Percentiles rank a stretch among this genome's conserved stretches.
phyloP scores from a whole-genome alignment of 2,888 invertebrate genomes.

The Hydrotaea diabolus region DNA sequence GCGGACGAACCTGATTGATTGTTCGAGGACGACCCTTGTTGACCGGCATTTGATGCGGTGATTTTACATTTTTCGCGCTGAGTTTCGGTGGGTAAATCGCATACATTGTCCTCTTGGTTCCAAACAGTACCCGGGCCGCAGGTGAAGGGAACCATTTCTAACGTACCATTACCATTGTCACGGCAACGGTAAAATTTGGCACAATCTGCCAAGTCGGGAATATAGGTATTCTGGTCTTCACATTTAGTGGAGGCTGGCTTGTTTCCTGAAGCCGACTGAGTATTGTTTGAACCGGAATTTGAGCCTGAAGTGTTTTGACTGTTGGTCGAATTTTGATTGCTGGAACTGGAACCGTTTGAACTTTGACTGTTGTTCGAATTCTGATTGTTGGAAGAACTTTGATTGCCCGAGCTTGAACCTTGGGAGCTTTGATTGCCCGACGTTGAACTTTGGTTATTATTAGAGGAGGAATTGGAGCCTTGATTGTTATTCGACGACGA shows the following conservation, averaged over 20 bases:
- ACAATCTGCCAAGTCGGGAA: constrained; percentile 82
- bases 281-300: constrained; percentile 46
- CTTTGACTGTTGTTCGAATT: constrained; percentile 63
- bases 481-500: constrained; percentile 50
- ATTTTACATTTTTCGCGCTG: constrained; percentile 74
- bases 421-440: constrained; percentile 64
- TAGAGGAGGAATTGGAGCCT: constrained; percentile 39
- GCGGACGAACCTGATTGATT: constrained; percentile 21
- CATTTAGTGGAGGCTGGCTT: constrained; percentile 73
- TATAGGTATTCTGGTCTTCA: constrained; percentile 79
- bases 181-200: constrained; percentile 84
- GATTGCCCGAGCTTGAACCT: constrained; percentile 41
- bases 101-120: constrained; percentile 83
- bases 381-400: constrained; percentile 40
- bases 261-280: constrained; percentile 41
- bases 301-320: constrained; percentile 44
- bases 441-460: constrained; percentile 21
- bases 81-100: constrained; percentile 79
- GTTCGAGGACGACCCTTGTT: constrained; percentile 53
- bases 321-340: neutral
- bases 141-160: constrained; percentile 81
- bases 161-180: constrained; percentile 80
- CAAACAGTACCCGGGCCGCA: constrained; percentile 84
- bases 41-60: constrained; percentile 51
- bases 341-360: constrained; percentile 42